Evolutionary conservation across 2,888 invertebrate genomes (phyloP).

Genomic region (Thalpophila matura): DNA sequence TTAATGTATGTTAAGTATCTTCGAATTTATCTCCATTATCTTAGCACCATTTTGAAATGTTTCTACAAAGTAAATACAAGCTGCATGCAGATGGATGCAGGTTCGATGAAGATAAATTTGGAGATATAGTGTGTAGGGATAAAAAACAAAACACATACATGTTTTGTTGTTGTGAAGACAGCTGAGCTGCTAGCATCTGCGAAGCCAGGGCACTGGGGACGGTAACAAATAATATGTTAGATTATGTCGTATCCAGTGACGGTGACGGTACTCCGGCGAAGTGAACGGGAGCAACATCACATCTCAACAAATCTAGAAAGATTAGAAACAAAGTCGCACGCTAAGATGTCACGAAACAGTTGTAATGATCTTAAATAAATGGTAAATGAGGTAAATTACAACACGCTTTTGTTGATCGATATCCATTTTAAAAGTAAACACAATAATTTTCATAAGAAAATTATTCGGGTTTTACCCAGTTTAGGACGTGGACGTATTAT

Average conservation of each 20-base stretch:
- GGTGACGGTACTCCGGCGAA: constrained; percentile 64
- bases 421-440: constrained; percentile 31
- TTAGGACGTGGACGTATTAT: constrained; percentile 30
- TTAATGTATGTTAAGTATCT: constrained; percentile 86
- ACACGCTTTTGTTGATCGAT: constrained; percentile 26
- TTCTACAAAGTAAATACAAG: constrained; percentile 34
- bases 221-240: constrained; percentile 90
- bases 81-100: constrained; percentile 37
- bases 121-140: constrained; percentile 78
- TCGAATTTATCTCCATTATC: constrained; percentile 80
- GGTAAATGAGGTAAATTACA: constrained; percentile 22
- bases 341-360: constrained; percentile 60
- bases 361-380: constrained; percentile 28
- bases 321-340: constrained; percentile 80
- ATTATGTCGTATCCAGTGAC: constrained; percentile 75
- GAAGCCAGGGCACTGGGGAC: constrained; percentile 98
- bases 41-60: constrained; percentile 48
- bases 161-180: constrained; percentile 97
- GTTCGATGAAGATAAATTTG: constrained; percentile 72
- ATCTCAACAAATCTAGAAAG: constrained; percentile 55
- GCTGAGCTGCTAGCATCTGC: constrained; percentile 98
- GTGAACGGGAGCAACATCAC: constrained; percentile 64
- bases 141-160: constrained; percentile 94
- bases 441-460: constrained; percentile 13
- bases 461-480: constrained; percentile 29